Conservation (phyloP, 2,888 invertebrate species). For the Drosophila ustulata region DNA sequence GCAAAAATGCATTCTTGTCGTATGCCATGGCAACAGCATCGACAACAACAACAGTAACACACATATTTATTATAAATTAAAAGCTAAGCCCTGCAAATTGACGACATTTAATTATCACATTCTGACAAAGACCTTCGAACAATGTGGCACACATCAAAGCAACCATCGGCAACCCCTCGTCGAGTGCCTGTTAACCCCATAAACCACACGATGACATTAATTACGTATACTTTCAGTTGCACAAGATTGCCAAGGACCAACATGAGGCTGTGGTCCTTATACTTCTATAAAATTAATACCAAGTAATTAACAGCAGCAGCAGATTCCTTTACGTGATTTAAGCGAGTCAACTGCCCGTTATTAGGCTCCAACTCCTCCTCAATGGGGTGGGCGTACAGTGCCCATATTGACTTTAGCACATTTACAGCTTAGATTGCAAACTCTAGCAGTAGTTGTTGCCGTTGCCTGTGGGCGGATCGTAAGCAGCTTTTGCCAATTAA, state of each 20-base stretch:
- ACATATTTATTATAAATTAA: constrained; percentile 70
- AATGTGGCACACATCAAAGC: constrained; percentile 42
- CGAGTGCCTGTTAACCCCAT: constrained; percentile 55
- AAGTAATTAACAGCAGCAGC: constrained; percentile 84
- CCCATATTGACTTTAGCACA: constrained; percentile 60
- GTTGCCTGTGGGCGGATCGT: constrained; percentile 36
- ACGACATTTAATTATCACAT: constrained; percentile 75
- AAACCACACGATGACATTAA: constrained; percentile 81
- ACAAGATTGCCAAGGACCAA: constrained; percentile 1
- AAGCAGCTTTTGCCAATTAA: constrained; percentile 75
- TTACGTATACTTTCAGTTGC: constrained; percentile 56
- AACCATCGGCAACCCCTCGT: constrained; percentile 1
- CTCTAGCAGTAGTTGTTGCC: constrained; percentile 2
- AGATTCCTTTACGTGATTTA: constrained; percentile 81
- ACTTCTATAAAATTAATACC: constrained; percentile 83
- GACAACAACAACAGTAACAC: constrained; percentile 10
- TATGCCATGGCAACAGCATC: constrained; percentile 18
- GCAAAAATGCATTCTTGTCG: constrained; percentile 45
- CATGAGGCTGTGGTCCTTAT: constrained; percentile 4
- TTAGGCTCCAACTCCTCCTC: constrained; percentile 13
- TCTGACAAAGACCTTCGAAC: constrained; percentile 23
- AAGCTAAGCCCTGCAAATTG: constrained; percentile 65
- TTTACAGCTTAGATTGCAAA: constrained; percentile 21
- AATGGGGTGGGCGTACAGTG: constrained; percentile 54
- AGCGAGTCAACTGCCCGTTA: constrained; percentile 37